Percentiles rank a stretch among this genome's conserved stretches.
Evolutionary conservation across 2,888 invertebrate genomes (phyloP).

Genomic region (Caenorhabditis wallacei): DNA sequence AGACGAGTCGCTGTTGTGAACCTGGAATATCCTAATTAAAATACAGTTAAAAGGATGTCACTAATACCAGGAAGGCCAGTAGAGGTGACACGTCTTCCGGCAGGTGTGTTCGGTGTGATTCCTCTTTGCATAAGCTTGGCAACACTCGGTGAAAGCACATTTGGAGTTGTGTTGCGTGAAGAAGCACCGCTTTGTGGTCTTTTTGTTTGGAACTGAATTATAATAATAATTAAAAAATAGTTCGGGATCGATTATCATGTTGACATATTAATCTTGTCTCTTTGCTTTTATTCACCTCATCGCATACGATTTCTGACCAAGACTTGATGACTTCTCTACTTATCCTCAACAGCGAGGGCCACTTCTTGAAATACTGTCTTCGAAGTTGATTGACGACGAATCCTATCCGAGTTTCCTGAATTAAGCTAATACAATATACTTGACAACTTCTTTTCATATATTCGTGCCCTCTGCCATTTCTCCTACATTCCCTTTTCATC

Average conservation of each 20-base stretch:
- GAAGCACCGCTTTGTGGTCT: slow-evolving; percentile 69
- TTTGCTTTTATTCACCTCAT: slow-evolving; percentile 45
- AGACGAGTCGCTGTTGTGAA: slow-evolving; percentile 64
- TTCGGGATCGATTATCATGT: too few species aligned
- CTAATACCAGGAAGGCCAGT: slow-evolving; percentile 66
- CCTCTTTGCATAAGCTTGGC: slow-evolving; percentile 71
- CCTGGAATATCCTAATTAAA: slow-evolving; percentile 33
- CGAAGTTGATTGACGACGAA: slow-evolving; percentile 78
- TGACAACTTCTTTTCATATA: too few species aligned
- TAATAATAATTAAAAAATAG: neutral
- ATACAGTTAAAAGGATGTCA: neutral
- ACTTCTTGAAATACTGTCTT: slow-evolving; percentile 70
- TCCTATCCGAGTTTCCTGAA: slow-evolving; percentile 80
- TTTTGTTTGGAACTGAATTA: slow-evolving; percentile 24
- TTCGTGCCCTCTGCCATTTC: too few species aligned
- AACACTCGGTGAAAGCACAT: slow-evolving; percentile 77
- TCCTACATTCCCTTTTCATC: neutral
- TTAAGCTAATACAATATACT: neutral
- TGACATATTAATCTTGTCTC: too few species aligned
- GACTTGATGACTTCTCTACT: slow-evolving; percentile 79
- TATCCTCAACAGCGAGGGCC: slow-evolving; percentile 75
- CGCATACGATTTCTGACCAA: slow-evolving; percentile 76
- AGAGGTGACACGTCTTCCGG: slow-evolving; percentile 66
- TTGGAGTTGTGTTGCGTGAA: slow-evolving; percentile 79
- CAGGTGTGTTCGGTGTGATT: slow-evolving; percentile 79